Evolutionary conservation across 2,888 invertebrate species (phyloP).

Genomic region (Hyposoter didymator): DNA sequence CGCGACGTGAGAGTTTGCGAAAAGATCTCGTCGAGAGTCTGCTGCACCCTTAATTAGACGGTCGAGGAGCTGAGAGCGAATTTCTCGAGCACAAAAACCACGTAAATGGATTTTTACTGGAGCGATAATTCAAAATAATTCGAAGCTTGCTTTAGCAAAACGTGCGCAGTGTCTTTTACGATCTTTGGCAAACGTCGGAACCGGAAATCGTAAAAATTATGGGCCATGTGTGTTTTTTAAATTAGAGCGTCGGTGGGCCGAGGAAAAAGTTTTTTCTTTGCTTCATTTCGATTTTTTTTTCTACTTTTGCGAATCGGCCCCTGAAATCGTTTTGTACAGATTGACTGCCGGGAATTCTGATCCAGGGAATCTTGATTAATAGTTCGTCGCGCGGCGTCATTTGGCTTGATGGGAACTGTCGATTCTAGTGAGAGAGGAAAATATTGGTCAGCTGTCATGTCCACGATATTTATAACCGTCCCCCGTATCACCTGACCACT

Average conservation of each 20-base stretch:
- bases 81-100: background rate
- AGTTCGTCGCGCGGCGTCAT: constrained; percentile 37
- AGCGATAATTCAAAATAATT: background rate
- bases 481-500: too few relatives aligned
- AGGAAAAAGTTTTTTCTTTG: too few relatives aligned
- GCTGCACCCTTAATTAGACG: background rate
- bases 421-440: constrained; percentile 10
- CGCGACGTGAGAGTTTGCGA: background rate
- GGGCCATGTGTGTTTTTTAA: too few relatives aligned
- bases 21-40: background rate
- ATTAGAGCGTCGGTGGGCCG: too few relatives aligned
- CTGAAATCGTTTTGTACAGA: background rate
- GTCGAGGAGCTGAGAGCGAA: background rate
- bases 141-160: too few relatives aligned
- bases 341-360: constrained; percentile 23
- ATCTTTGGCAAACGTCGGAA: too few relatives aligned
- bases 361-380: constrained; percentile 40
- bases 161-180: too few relatives aligned
- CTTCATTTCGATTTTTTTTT: background rate
- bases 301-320: background rate
- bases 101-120: too few relatives aligned
- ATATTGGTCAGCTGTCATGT: too few relatives aligned
- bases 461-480: too few relatives aligned
- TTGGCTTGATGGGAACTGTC: constrained; percentile 10
- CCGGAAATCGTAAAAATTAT: too few relatives aligned